phyloP scores from a whole-genome alignment of 2,113 vertebrate species.

The Chionis minor region DNA sequence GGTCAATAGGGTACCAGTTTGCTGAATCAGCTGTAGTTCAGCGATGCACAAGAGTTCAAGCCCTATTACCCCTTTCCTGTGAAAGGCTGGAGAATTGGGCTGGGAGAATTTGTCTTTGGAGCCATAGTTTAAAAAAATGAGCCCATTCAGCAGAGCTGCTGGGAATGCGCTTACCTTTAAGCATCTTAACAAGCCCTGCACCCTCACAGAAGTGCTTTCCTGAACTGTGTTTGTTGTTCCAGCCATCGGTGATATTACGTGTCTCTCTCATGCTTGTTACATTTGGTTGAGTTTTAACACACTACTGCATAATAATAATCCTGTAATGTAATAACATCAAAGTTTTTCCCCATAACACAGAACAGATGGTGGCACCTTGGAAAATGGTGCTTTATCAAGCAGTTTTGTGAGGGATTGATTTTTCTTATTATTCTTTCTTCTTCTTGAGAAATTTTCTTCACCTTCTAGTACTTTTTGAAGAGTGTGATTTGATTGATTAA shows the following conservation, averaged over 20 bases:
- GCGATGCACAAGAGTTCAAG: neutral
- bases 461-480: neutral
- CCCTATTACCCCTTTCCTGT: neutral
- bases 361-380: constrained; percentile 15
- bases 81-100: neutral
- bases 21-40: neutral
- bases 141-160: neutral
- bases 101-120: neutral
- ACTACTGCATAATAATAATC: constrained; percentile 28
- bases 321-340: constrained; percentile 26
- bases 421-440: neutral
- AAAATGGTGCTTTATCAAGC: neutral
- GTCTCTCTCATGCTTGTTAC: neutral
- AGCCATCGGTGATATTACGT: neutral
- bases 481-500: neutral
- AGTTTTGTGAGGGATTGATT: neutral
- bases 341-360: neutral
- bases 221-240: neutral
- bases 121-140: neutral
- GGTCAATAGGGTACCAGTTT: neutral
- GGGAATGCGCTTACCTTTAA: neutral
- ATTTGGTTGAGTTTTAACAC: constrained; percentile 28
- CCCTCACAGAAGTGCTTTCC: neutral
- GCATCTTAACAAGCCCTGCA: neutral
- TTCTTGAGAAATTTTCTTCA: neutral